Conservation (phyloP, 2,888 invertebrate genomes). For the Cartodere bifasciata region DNA sequence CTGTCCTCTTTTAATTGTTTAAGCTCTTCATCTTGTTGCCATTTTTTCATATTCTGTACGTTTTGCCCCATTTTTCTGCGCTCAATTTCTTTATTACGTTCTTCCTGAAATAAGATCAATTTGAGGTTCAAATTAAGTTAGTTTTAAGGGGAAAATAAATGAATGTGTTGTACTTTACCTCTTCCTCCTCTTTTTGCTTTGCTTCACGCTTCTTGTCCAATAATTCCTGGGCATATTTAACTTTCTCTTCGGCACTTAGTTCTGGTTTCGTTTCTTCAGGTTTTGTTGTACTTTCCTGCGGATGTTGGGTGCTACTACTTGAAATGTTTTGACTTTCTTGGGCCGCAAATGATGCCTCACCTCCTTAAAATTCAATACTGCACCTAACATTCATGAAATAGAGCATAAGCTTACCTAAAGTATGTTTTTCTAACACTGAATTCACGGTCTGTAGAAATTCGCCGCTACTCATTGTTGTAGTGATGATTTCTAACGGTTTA, state of each 20-base stretch:
- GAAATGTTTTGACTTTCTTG: too few species aligned
- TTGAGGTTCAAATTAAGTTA: too few species aligned
- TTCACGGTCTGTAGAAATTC: conserved; percentile 55
- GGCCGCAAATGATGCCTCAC: too few species aligned
- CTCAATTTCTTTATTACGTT: conserved; percentile 47
- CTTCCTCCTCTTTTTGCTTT: conserved; percentile 54
- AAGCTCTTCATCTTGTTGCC: conserved; percentile 64
- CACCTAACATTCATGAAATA: too few species aligned
- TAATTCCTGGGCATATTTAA: conserved; percentile 52
- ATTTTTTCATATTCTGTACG: conserved; percentile 54
- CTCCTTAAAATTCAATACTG: too few species aligned
- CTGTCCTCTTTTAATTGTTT: conserved; percentile 60
- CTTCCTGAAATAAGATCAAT: conserved; percentile 26
- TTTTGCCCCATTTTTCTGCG: conserved; percentile 63
- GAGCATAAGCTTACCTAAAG: too few species aligned
- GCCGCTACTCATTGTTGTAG: conserved; percentile 37
- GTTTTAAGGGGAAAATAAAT: neutral
- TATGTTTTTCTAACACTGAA: conserved; percentile 42
- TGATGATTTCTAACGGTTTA: conserved; percentile 66
- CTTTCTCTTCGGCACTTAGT: conserved; percentile 41
- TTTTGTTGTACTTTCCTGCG: too few species aligned
- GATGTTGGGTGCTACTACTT: too few species aligned
- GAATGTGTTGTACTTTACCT: conserved; percentile 35
- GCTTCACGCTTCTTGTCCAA: conserved; percentile 51
- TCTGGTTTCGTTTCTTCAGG: conserved; percentile 7